Conservation (phyloP, 92 coral and sea anemone genomes). For the Micromussa lordhowensis region DNA sequence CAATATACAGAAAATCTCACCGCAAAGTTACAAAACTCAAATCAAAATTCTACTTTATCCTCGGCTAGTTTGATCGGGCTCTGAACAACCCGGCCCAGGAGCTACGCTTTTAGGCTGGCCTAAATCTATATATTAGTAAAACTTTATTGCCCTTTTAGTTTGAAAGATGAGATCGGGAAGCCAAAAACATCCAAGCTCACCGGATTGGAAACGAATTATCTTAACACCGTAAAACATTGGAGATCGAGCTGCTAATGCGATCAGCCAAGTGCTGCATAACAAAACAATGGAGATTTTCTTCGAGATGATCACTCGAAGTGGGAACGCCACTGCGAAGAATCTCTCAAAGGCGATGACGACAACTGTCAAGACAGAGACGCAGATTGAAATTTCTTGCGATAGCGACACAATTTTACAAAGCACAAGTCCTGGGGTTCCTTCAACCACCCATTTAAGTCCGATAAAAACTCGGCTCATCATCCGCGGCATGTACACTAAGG, state of each 20-base stretch:
- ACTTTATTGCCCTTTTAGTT: slow-evolving; percentile 3
- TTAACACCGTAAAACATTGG: slow-evolving; percentile 34
- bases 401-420: slow-evolving; percentile 34
- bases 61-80: too few relatives aligned
- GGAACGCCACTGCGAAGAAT: slow-evolving; percentile 37
- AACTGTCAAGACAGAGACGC: slow-evolving; percentile 26
- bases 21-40: too few relatives aligned
- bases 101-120: too few relatives aligned
- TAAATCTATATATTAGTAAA: too few relatives aligned
- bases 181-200: slow-evolving; percentile 19
- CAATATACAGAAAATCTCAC: too few relatives aligned
- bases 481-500: slow-evolving; percentile 40
- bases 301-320: slow-evolving; percentile 25
- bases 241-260: slow-evolving; percentile 29
- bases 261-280: slow-evolving; percentile 18
- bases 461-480: slow-evolving; percentile 24
- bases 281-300: background rate
- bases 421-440: slow-evolving; percentile 15
- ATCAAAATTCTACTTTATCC: too few relatives aligned
- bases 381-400: slow-evolving; percentile 35
- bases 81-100: too few relatives aligned
- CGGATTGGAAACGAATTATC: slow-evolving; percentile 14
- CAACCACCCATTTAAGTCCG: slow-evolving; percentile 28
- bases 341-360: slow-evolving; percentile 37
- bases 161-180: background rate